A percentile compares a stretch with the other conserved stretches of the same genome.
These are phyloP conservation scores for Nestor notabilis DNA, from an alignment of 2,113 vertebrate genomes.

Conservation along the genomic window DNA sequence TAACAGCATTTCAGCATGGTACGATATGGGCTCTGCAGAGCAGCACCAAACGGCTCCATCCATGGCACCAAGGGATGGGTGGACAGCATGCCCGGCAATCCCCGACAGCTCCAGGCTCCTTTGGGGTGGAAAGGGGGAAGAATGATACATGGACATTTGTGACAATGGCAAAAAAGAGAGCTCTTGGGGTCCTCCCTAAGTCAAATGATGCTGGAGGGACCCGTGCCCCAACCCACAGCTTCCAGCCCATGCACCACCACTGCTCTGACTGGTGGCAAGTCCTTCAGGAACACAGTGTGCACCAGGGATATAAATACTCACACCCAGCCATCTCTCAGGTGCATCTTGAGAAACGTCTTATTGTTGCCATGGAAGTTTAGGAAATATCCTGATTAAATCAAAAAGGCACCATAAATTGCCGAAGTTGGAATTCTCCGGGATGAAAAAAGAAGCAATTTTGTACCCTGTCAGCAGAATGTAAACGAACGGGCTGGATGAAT, in stretches of 20 bases:
- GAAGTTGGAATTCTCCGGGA: constrained; percentile 10
- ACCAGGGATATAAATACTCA: background rate
- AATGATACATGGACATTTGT: rapidly evolving
- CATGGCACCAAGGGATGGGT: rapidly evolving
- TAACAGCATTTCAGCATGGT: background rate
- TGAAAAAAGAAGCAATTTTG: constrained; percentile 23
- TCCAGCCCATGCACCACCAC: background rate
- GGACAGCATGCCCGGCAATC: background rate
- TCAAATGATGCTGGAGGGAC: background rate
- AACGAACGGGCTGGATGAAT: constrained; percentile 38
- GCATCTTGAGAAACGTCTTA: background rate
- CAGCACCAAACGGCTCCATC: background rate
- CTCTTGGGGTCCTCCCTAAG: background rate
- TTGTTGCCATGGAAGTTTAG: constrained; percentile 4
- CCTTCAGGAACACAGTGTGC: background rate
- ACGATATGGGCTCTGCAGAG: background rate
- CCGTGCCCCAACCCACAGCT: rapidly evolving
- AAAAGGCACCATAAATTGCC: constrained; percentile 29
- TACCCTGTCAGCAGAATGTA: constrained; percentile 59
- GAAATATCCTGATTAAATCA: constrained; percentile 47
- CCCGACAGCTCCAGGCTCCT: background rate
- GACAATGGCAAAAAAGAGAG: background rate
- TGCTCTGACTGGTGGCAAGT: too few species aligned
- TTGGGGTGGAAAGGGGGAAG: background rate
- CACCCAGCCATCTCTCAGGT: background rate